A percentile compares a stretch with the other conserved stretches of the same genome.
Evolutionary conservation across 1,140 invertebrate genomes (phyloP).

Genomic region (Glomeris maerens): DNA sequence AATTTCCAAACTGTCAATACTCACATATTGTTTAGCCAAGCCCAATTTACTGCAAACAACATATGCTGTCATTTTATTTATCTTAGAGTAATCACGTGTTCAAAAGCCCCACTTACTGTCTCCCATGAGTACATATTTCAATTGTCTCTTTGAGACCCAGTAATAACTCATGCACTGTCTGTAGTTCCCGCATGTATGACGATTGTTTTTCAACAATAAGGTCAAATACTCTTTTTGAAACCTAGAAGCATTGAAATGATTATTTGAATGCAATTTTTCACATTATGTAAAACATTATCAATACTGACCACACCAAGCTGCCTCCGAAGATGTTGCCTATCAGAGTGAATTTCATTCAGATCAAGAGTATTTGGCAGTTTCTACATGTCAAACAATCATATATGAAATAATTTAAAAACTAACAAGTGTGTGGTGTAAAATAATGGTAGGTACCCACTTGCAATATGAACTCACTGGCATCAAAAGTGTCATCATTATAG

Average conservation of each 20-base stretch:
- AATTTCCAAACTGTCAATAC: constrained; percentile 66
- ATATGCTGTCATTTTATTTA: neutral
- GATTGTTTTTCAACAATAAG: constrained; percentile 78
- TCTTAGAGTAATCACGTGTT: neutral
- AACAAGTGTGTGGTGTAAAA: too few species aligned
- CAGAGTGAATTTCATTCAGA: constrained; percentile 47
- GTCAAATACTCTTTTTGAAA: constrained; percentile 74
- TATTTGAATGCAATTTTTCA: constrained; percentile 1
- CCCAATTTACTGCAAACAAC: constrained; percentile 36
- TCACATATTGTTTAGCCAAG: constrained; percentile 62
- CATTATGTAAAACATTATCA: neutral
- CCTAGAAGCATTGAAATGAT: constrained; percentile 21
- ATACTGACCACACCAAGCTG: constrained; percentile 61
- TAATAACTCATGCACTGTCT: constrained; percentile 61
- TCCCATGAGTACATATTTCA: constrained; percentile 50
- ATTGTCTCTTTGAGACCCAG: constrained; percentile 53
- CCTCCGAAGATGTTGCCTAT: constrained; percentile 47
- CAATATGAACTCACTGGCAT: constrained; percentile 51
- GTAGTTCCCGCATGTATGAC: constrained; percentile 66
- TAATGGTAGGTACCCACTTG: constrained; percentile 30
- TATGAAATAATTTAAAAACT: constrained; percentile 9
- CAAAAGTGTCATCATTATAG: constrained; percentile 44
- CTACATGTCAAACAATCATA: constrained; percentile 26
- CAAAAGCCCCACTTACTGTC: constrained; percentile 34
- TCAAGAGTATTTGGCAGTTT: constrained; percentile 48